Evolutionary conservation across 2,797 vertebrate genomes (phyloP).

Genomic region (Threskiornis aethiopicus): DNA sequence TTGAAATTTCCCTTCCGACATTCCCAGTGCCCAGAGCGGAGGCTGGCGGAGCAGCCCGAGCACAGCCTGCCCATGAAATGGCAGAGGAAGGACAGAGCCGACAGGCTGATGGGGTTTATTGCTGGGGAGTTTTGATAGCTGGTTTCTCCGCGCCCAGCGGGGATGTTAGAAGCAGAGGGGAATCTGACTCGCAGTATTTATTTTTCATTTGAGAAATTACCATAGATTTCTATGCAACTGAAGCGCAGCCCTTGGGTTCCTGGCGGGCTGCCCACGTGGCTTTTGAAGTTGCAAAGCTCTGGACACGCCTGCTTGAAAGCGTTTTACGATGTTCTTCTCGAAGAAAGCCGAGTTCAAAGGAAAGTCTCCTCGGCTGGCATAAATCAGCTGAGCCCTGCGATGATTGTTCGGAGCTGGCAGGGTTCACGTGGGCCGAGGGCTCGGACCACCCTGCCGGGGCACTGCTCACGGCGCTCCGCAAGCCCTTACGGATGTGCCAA

Average conservation of each 20-base stretch:
- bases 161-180: background rate
- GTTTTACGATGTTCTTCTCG: background rate
- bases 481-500: background rate
- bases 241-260: background rate
- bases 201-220: constrained; percentile 29
- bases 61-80: background rate
- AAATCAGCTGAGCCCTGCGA: constrained; percentile 9
- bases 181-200: background rate
- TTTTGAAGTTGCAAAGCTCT: constrained; percentile 42
- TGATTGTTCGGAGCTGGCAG: background rate
- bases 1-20: background rate
- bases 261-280: background rate
- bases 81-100: background rate
- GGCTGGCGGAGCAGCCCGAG: background rate
- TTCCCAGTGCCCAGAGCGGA: background rate
- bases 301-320: constrained; percentile 15
- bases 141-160: background rate
- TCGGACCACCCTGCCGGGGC: background rate
- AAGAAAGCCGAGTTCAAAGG: constrained; percentile 25
- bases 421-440: background rate
- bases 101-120: background rate
- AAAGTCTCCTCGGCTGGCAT: background rate
- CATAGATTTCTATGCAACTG: background rate
- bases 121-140: background rate
- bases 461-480: fast-evolving